Evolutionary conservation across 1,140 invertebrate genomes (phyloP), one percentile per base, ranked within the genome.

Genomic region (Heliconius congener): DNA sequence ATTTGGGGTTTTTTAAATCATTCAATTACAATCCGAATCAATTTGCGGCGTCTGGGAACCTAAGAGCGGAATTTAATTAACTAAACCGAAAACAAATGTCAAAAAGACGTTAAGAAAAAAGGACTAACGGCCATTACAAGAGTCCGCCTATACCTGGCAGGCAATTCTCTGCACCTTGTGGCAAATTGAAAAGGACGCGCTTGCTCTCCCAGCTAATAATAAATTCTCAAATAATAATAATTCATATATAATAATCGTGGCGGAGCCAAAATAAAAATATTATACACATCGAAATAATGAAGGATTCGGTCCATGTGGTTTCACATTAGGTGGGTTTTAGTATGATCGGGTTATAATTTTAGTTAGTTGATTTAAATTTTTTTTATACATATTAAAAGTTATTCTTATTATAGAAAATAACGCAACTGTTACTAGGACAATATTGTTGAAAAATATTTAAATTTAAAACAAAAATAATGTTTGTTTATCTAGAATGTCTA

Each of bases 191-290:
- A 92, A 91, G 83, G 90, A 88, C 88, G 91, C 86, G 91, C 90
- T 90, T 90, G 89, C 89, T 88, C 89, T 85, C 84, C 81, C 73
- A 90, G 85, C 81, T 93, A 91, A 94, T 94, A 94, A 94, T 94
- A 93, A 91, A 93, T 91, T 89, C 87, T 87, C 90, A 93, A 94
- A 94, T 94, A 94, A 93, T 94, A 94, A 93, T 94, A 94, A 94
- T 94, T 91, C 93, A 93, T 93, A 94, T 93, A 94, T 94, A 94
- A 94, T 94, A 94, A 93, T 93, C 91, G 89, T 90, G 90, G 81
- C 83, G 81, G 88, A 88, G 88, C 90, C 85, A 91, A 93, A 93
- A 93, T 93, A 93, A 94, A 92, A 93, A 92, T 91, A 90, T 86
- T 88, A 90, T 90, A 90, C 91, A 92, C 89, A 87, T 92, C 91